Evolutionary conservation across 53 echinoderm and acorn worm species (phyloP).

Genomic region (Paracentrotus lividus): DNA sequence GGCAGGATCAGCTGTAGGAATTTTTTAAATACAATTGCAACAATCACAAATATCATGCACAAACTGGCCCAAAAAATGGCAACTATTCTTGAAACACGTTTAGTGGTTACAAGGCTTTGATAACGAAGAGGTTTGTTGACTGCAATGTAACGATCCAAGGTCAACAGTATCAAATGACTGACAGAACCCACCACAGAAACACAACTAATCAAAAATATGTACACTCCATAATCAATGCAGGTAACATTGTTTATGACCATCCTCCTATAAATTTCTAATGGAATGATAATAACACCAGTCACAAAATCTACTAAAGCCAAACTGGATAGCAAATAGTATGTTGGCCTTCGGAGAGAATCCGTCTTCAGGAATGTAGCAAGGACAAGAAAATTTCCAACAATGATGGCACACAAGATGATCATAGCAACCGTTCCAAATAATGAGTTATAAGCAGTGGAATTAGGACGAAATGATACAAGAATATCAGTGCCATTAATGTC

Average conservation of each 20-base stretch:
- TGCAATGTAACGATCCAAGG: not conserved
- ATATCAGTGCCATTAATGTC: too few species aligned
- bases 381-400: too few species aligned
- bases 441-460: too few species aligned
- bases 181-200: not conserved
- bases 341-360: too few species aligned
- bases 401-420: too few species aligned
- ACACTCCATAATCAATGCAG: not conserved
- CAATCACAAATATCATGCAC: not conserved
- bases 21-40: not conserved
- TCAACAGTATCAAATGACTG: not conserved
- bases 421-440: too few species aligned
- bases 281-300: not conserved
- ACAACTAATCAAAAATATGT: not conserved
- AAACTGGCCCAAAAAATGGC: not conserved
- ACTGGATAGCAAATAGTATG: too few species aligned
- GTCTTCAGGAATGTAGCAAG: too few species aligned
- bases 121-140: not conserved
- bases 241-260: not conserved
- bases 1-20: not conserved
- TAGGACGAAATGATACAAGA: too few species aligned
- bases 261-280: not conserved
- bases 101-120: not conserved
- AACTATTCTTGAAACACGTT: not conserved
- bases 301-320: constrained; percentile 6